Evolutionary conservation across 2,113 vertebrate genomes (phyloP).

Genomic region (Lasiurus borealis): DNA sequence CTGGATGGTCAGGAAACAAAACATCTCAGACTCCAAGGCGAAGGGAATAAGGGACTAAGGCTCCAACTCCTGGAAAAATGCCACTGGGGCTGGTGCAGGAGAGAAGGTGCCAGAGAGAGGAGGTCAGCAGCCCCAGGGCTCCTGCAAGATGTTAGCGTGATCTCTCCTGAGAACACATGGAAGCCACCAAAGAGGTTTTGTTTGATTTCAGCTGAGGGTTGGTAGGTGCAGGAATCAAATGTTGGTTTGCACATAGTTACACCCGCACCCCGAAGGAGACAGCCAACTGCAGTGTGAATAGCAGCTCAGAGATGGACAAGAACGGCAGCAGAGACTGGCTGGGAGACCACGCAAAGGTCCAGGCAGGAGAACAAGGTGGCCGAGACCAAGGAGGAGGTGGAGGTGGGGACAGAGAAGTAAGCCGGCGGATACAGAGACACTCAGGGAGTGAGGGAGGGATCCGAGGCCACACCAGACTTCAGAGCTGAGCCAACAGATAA

Average conservation of each 20-base stretch:
- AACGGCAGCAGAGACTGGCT: neutral
- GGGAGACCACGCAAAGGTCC: neutral
- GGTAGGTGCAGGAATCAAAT: neutral
- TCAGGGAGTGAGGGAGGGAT: neutral
- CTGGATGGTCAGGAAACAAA: neutral
- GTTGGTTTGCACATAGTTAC: neutral
- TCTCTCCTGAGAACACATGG: neutral
- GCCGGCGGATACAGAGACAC: neutral
- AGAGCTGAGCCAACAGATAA: neutral
- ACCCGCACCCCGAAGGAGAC: neutral
- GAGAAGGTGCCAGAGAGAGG: neutral
- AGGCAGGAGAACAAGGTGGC: neutral
- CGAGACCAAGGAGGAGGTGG: rapidly evolving
- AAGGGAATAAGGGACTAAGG: too few relatives aligned
- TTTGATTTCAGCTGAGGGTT: neutral
- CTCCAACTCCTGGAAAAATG: neutral
- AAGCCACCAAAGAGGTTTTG: neutral
- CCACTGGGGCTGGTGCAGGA: neutral
- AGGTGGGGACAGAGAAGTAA: neutral
- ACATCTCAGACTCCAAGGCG: neutral
- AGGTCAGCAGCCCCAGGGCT: neutral
- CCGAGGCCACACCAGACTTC: neutral
- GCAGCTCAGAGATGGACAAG: neutral
- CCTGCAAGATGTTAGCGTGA: rapidly evolving
- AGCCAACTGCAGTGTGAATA: neutral